Evolutionary conservation across 2,113 vertebrate genomes (phyloP), one percentile per base, ranked within the genome.

Genomic region (Perccottus glenii): DNA sequence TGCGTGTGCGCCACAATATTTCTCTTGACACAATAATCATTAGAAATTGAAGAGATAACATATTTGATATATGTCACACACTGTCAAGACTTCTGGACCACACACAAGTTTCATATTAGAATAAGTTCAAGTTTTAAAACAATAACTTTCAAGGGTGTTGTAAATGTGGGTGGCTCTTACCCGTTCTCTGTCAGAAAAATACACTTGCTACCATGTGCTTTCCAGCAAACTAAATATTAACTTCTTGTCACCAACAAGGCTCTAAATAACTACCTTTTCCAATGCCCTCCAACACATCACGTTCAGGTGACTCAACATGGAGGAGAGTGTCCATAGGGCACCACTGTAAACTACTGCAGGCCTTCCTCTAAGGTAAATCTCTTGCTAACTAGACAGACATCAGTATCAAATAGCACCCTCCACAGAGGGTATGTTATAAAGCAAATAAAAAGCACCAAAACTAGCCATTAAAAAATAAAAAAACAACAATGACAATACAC

Each of bases 341-440:
- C 78, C 80, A 81, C 84, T 86, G 85, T 82, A 80, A 91, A 81
- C 87, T 88, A 58, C 56, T 43, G 56, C 11, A 89, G 75, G 49
- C 78, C 81, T 80, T 70, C 70, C 66, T 80, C 87, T 88, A 91
- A 81, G 69, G 16, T 85, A 86, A 84, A 88, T 87, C 75, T 88
- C 84, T 85, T 89, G 75, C 76, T 87, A 84, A 83, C 88, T 81
- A 89, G 67, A 85, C 61, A 78, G 90, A 91, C 88, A 89, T 91
- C 90, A 85, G 88, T 90, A 89, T 90, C 84, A 91, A 90, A 91
- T 87, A 88, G 82, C 69, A 85, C 90, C 86, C 90, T 82, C 65
- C 84, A 88, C 81, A 87, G 87, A 90, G 90, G 85, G 88, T 67
- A 83, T 81, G 85, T 80, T 62, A 80, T 70, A 80, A 88, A 91